Percentiles rank a stretch among this genome's conserved stretches.
phyloP scores from a whole-genome alignment of 2,797 vertebrate genomes.

The Naso thynnoides region DNA sequence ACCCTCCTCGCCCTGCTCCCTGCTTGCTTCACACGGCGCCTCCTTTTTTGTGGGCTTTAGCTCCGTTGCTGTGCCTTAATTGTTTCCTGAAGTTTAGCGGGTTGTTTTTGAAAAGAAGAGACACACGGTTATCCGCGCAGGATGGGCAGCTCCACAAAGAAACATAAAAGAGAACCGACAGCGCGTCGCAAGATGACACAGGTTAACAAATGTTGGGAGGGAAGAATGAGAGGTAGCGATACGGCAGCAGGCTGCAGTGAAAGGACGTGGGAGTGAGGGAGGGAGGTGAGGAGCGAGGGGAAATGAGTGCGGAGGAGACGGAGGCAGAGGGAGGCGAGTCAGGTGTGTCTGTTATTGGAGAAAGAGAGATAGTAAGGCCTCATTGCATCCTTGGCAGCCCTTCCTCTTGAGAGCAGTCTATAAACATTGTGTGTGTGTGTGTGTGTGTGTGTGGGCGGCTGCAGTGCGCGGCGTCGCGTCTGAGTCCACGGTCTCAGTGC shows the following conservation, averaged over 20 bases:
- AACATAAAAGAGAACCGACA: background rate
- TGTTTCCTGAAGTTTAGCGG: slow-evolving; percentile 77
- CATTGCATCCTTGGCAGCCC: slow-evolving; percentile 69
- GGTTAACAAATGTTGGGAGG: slow-evolving; percentile 24
- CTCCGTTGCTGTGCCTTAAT: slow-evolving; percentile 75
- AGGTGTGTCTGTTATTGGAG: slow-evolving; percentile 59
- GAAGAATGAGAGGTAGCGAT: slow-evolving; percentile 7
- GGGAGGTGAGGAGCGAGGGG: slow-evolving; percentile 36
- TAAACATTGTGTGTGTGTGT: slow-evolving; percentile 48
- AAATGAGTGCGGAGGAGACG: slow-evolving; percentile 38
- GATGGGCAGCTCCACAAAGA: slow-evolving; percentile 4
- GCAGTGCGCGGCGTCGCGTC: background rate
- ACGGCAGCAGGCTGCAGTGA: background rate
- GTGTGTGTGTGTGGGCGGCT: slow-evolving; percentile 27
- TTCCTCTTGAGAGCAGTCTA: slow-evolving; percentile 61
- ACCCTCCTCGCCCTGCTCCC: slow-evolving; percentile 40
- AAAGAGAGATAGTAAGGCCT: slow-evolving; percentile 67
- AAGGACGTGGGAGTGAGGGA: slow-evolving; percentile 25
- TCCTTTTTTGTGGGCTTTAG: slow-evolving; percentile 76
- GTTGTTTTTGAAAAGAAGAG: slow-evolving; percentile 57
- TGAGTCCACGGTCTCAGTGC: slow-evolving; percentile 13
- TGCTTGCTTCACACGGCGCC: slow-evolving; percentile 55
- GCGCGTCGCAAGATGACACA: slow-evolving; percentile 16
- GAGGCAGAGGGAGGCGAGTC: slow-evolving; percentile 57
- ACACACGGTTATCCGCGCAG: slow-evolving; percentile 29